Base-by-base conservation (phyloP, 2,888 invertebrate species). In the Machimus rusticus region DNA sequence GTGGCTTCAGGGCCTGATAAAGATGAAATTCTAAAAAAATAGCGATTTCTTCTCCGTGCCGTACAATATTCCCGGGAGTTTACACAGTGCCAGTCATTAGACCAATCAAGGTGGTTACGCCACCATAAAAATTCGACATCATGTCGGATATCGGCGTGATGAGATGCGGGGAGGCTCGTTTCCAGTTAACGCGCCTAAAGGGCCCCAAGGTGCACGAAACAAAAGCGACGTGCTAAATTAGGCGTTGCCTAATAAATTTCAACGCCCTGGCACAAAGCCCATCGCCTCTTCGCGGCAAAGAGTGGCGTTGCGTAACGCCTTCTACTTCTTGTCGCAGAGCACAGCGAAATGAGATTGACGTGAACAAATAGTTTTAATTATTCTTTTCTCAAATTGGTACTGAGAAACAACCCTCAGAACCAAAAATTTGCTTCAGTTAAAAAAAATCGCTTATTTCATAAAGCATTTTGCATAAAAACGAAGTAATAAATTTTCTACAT, bases 81-180 rank as follows among this genome's bases (percentile, higher is more conserved):
- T 51, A 51, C n/a, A 6, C 51, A 19, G 66, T 66, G 66, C 66
- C 66, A 66, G 66, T 66, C 66, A 66, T 66, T 66, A 81, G 23
- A 51, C 46, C 81, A 81, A 55, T 81, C 55, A 81, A 81, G 55
- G 34, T 81, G 78, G 78, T 81, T 81, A 51, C 55, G 55, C 81
- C 51, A 6, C 81, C 81, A 81, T 81, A 81, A 81, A 81, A 78
- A 39, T 19, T 78, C 78, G n/a, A 43, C 78, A 78, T 78, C 19
- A 43, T 78, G 19, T n/a, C 78, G 3, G 23, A 55, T 81, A 81
- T 81, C 81, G 51, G n/a, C 31, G 14, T 16, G 46, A 28, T 23
- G 14, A 8, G 46, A 28, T 23, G 28, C 37, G 78, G 37, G 5
- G 76, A 76, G 5, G 19, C 37, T 6, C 37, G 39, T 6, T 51